These are phyloP conservation scores for Sisor rabdophorus DNA, from an alignment of 2,113 vertebrate genomes.

Conservation along the genomic window DNA sequence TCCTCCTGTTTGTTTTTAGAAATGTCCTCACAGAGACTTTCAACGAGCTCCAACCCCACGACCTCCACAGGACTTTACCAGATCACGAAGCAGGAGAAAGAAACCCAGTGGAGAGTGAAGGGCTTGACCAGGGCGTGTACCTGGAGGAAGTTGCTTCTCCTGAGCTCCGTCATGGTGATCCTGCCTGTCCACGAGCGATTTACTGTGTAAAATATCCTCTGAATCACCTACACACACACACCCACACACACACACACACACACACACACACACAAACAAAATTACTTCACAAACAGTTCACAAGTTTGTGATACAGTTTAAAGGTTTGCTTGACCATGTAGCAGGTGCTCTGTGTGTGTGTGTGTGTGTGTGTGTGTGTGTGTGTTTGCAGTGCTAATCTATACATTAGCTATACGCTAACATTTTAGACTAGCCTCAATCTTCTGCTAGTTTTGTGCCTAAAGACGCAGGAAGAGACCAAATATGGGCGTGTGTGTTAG, in stretches of 20 bases:
- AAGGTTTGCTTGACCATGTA: neutral
- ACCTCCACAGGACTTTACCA: too few relatives aligned
- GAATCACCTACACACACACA: constrained; percentile 80
- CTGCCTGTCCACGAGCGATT: constrained; percentile 98
- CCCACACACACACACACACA: constrained; percentile 19
- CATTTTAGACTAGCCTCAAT: constrained; percentile 38
- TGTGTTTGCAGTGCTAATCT: neutral
- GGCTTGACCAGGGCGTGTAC: constrained; percentile 55
- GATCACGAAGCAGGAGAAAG: too few relatives aligned
- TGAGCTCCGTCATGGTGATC: constrained; percentile 88
- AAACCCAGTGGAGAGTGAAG: too few relatives aligned
- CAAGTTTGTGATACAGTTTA: neutral
- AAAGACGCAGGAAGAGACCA: constrained; percentile 57
- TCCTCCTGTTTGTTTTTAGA: neutral
- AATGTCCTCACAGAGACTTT: neutral
- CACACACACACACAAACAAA: constrained; percentile 3
- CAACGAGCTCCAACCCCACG: neutral
- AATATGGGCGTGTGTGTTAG: constrained; percentile 59
- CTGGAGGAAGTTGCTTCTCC: constrained; percentile 97
- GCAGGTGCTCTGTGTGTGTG: neutral
- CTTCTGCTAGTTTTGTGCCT: constrained; percentile 48
- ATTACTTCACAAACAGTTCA: neutral
- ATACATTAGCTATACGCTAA: neutral
- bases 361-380: neutral
- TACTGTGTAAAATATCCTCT: constrained; percentile 96